Evolutionary conservation across 2,888 invertebrate genomes (phyloP), one percentile per base, ranked within the genome.

Genomic region (Drosophila stalkeri): DNA sequence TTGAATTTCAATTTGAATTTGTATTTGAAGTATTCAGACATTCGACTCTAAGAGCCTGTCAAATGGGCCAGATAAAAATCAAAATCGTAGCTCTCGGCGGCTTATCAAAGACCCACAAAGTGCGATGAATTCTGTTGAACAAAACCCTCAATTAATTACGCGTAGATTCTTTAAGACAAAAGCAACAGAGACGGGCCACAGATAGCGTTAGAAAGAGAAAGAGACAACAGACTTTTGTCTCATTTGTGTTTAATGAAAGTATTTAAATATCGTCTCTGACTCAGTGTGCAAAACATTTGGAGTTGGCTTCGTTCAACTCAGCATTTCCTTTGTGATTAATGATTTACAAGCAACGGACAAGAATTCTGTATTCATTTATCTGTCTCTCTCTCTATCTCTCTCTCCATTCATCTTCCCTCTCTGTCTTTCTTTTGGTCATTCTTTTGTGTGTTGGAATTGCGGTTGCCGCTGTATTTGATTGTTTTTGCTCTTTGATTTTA

Each of bases 271-370:
- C 39, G 20, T 6, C 23, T 69, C 62, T 75, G 80, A 72, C 51
- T 80, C 71, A 71, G 64, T 18, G 11, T 27, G 18, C 7, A 18
- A n/a, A 65, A 56, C 35, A 37, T 39, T 39, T 39, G 35, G 31
- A 20, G 27, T 41, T 44, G 27, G 44, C 49, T 49, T 6, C n/a
- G 52, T 27, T 49, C 23, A 20, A 55, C 44, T 41, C 39, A 55
- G 39, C 57, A 51, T 80, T 81, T 64, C 57, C 67, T 62, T 74
- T 67, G 73, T 86, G 86, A 86, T 86, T 86, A 86, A 86, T 86
- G 89, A 83, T 81, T 90, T 86, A 84, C 77, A 80, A 80, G 80
- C 77, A 20, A 37, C 18, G 27, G 14, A 20, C 31, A 64, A 64
- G 56, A 66, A 67, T 72, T 74, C 52, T 44, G 54, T 44, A 46